Evolutionary conservation across 2,888 invertebrate species (phyloP).

Genomic region (Thereva unica): DNA sequence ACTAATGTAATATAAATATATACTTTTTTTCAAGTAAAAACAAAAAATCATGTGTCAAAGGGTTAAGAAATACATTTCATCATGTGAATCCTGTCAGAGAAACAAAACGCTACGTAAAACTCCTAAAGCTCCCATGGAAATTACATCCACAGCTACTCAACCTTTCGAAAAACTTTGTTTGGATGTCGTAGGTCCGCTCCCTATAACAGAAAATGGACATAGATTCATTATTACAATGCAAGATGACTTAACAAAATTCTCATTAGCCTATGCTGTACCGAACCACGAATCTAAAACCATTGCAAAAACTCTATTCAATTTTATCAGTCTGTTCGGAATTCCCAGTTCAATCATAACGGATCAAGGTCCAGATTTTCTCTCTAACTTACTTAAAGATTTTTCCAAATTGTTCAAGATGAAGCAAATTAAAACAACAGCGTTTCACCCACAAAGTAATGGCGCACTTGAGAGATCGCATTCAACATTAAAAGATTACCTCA

Average conservation of each 20-base stretch:
- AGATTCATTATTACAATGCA: slow-evolving; percentile 46
- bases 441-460: slow-evolving; percentile 43
- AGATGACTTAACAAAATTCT: slow-evolving; percentile 52
- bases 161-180: slow-evolving; percentile 48
- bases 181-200: slow-evolving; percentile 49
- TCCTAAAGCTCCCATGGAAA: slow-evolving; percentile 47
- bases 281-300: too few species aligned
- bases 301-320: slow-evolving; percentile 40
- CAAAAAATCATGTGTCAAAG: too few species aligned
- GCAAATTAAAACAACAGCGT: slow-evolving; percentile 47
- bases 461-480: slow-evolving; percentile 49
- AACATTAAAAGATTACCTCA: slow-evolving; percentile 49
- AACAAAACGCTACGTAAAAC: slow-evolving; percentile 31
- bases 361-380: slow-evolving; percentile 35
- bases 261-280: slow-evolving; percentile 42
- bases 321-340: slow-evolving; percentile 30
- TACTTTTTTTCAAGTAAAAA: too few species aligned
- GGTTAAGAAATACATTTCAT: slow-evolving; percentile 42
- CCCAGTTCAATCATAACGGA: slow-evolving; percentile 30
- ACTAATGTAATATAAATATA: too few species aligned
- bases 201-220: slow-evolving; percentile 41
- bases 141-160: slow-evolving; percentile 47
- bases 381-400: too few species aligned
- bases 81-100: slow-evolving; percentile 47
- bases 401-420: slow-evolving; percentile 48